Evolutionary conservation across 2,888 invertebrate species (phyloP).

Genomic region (Tanytarsus gracilentus): DNA sequence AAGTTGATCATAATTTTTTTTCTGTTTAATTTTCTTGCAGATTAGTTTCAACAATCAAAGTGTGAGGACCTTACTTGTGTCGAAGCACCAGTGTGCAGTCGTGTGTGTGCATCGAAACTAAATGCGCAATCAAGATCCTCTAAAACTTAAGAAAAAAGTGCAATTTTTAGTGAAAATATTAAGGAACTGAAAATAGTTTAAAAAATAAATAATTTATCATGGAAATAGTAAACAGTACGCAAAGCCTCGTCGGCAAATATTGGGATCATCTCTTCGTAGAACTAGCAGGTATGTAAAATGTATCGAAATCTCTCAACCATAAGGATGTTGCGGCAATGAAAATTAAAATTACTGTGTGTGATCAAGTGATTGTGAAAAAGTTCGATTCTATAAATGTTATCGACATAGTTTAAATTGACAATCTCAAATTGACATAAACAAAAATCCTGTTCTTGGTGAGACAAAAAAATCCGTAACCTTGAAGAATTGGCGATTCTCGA

Average conservation of each 20-base stretch:
- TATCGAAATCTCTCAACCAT: too few relatives aligned
- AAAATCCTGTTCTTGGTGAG: too few relatives aligned
- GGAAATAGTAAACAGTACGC: slow-evolving; percentile 53
- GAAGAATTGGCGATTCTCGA: too few relatives aligned
- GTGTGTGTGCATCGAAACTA: neutral
- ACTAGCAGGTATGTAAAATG: slow-evolving; percentile 51
- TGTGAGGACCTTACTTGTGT: neutral
- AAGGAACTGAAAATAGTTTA: slow-evolving; percentile 7
- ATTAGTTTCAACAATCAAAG: slow-evolving; percentile 21
- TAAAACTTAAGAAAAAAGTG: slow-evolving; percentile 1
- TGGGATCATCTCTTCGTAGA: slow-evolving; percentile 57
- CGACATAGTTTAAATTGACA: too few relatives aligned
- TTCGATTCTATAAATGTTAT: too few relatives aligned
- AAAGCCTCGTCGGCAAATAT: slow-evolving; percentile 45
- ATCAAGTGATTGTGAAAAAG: too few relatives aligned
- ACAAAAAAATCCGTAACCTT: too few relatives aligned
- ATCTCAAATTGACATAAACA: too few relatives aligned
- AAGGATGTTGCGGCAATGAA: too few relatives aligned
- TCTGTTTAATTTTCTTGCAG: slow-evolving; percentile 20
- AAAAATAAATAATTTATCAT: slow-evolving; percentile 33
- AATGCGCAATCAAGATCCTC: neutral
- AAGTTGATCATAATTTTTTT: slow-evolving; percentile 13
- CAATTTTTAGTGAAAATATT: neutral
- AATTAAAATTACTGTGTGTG: too few relatives aligned
- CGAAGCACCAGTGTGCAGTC: neutral